Evolutionary conservation across 2,113 vertebrate genomes (phyloP).

Genomic region (Rhynchomys soricoides): DNA sequence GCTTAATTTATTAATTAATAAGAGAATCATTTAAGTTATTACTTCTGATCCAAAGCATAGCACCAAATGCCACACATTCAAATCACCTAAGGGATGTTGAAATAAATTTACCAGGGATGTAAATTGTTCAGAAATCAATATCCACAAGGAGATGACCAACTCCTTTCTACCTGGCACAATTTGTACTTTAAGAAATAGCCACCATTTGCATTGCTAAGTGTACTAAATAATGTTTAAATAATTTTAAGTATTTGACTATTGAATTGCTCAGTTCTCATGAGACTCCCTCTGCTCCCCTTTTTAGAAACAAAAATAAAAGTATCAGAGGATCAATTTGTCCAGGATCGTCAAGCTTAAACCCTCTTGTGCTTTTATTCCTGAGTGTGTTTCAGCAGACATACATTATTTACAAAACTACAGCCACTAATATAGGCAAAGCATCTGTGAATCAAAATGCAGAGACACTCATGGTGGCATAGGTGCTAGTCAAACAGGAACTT

Average conservation of each 20-base stretch:
- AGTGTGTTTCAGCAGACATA: rapidly evolving
- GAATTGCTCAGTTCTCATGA: background rate
- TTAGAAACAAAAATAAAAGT: background rate
- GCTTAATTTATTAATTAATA: constrained; percentile 36
- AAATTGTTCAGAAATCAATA: background rate
- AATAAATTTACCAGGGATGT: background rate
- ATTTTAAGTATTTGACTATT: background rate
- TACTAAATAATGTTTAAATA: constrained; percentile 44
- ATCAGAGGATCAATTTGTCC: background rate
- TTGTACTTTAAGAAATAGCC: background rate
- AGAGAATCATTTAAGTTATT: background rate
- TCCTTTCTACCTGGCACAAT: background rate
- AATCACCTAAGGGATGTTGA: background rate
- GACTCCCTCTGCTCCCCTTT: background rate
- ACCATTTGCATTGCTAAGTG: background rate
- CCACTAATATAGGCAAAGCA: background rate
- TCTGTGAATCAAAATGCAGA: background rate
- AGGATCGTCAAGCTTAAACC: background rate
- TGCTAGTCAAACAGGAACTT: background rate
- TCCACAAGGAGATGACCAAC: background rate
- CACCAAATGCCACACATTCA: background rate
- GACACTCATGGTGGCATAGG: background rate
- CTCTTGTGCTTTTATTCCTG: background rate
- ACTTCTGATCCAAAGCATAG: background rate
- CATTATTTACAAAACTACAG: background rate